Percentiles rank a stretch among this genome's conserved stretches.
These are phyloP conservation scores for Calliphora vicina DNA, from an alignment of 1,140 invertebrate genomes.

Conservation along the genomic window DNA sequence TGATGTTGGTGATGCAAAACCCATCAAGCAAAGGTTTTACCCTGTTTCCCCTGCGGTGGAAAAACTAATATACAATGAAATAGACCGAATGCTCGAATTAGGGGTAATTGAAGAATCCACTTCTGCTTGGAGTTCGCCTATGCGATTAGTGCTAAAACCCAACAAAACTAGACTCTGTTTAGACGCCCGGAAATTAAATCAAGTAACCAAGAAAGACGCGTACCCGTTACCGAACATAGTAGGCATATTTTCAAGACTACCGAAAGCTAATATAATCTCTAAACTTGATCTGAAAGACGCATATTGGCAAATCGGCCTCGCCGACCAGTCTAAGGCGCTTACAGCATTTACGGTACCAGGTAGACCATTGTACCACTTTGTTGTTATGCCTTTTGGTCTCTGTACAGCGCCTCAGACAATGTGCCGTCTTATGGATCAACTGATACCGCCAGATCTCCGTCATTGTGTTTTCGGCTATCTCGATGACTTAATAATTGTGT, in stretches of 20 bases:
- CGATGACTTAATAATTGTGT: conserved; percentile 21
- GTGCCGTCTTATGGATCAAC: conserved; percentile 36
- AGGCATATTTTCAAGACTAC: conserved; percentile 42
- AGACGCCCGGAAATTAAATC: conserved; percentile 52
- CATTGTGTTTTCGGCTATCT: conserved; percentile 19
- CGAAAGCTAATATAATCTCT: conserved; percentile 40
- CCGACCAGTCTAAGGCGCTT: conserved; percentile 48
- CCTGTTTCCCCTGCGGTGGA: background rate
- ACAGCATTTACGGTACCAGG: conserved; percentile 52
- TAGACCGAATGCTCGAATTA: conserved; percentile 31
- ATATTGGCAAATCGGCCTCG: conserved; percentile 58
- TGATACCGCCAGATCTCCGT: background rate
- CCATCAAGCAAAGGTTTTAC: conserved; percentile 25
- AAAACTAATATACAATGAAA: background rate
- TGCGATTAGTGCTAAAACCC: conserved; percentile 26
- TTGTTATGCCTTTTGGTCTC: conserved; percentile 45
- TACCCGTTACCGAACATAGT: conserved; percentile 46
- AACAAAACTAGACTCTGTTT: conserved; percentile 40
- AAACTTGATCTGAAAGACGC: conserved; percentile 54
- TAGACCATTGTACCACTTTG: conserved; percentile 48
- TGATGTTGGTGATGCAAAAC: background rate
- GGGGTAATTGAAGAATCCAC: conserved; percentile 21
- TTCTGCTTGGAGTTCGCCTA: conserved; percentile 22
- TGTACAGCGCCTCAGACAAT: conserved; percentile 31
- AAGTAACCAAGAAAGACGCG: conserved; percentile 38